A percentile compares a stretch with the other conserved stretches of the same genome.
Evolutionary conservation across 1,140 invertebrate species (phyloP).

Genomic region (Formica exsecta): DNA sequence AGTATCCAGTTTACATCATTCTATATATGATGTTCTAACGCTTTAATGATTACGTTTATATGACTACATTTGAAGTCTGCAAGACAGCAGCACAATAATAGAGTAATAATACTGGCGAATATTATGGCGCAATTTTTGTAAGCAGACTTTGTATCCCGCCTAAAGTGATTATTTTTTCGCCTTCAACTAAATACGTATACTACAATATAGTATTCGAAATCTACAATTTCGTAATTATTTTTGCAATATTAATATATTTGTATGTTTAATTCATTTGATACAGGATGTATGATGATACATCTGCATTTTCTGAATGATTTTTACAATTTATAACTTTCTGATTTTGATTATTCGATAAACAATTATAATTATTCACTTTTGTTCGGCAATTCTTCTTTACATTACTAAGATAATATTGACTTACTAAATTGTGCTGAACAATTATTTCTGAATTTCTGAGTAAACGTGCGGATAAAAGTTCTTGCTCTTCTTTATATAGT

Average conservation of each 20-base stretch:
- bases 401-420: slow-evolving; percentile 46
- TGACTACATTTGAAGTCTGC: slow-evolving; percentile 69
- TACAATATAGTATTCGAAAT: slow-evolving; percentile 70
- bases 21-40: slow-evolving; percentile 61
- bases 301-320: slow-evolving; percentile 43
- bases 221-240: slow-evolving; percentile 61
- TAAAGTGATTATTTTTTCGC: slow-evolving; percentile 58
- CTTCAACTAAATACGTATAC: slow-evolving; percentile 71
- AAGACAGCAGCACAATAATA: slow-evolving; percentile 76
- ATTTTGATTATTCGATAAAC: slow-evolving; percentile 69
- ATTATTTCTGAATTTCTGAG: slow-evolving; percentile 43
- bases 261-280: slow-evolving; percentile 52
- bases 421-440: slow-evolving; percentile 48
- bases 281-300: neutral
- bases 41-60: slow-evolving; percentile 69
- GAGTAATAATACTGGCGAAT: slow-evolving; percentile 86
- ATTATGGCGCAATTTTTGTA: slow-evolving; percentile 80
- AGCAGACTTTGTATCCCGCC: slow-evolving; percentile 73
- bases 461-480: slow-evolving; percentile 70
- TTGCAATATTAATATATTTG: slow-evolving; percentile 55
- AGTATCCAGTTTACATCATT: slow-evolving; percentile 55
- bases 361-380: slow-evolving; percentile 51
- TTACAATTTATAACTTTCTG: slow-evolving; percentile 62
- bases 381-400: slow-evolving; percentile 40
- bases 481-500: slow-evolving; percentile 39